These are phyloP conservation scores for Brachyalestes nurse DNA, from an alignment of 2,797 vertebrate species.

Conservation along the genomic window DNA sequence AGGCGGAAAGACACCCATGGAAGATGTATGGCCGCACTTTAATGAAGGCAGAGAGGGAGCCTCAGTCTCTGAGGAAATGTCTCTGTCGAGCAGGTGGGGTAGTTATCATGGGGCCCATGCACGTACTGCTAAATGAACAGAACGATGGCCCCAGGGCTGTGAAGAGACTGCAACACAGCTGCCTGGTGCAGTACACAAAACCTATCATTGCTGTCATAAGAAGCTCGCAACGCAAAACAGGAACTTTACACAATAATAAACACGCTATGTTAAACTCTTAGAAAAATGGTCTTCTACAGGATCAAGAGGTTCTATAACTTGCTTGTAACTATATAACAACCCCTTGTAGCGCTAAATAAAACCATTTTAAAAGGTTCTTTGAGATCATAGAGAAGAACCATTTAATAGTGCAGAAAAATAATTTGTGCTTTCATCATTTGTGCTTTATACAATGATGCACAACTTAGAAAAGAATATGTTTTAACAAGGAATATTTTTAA, in stretches of 20 bases:
- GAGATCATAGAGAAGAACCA: neutral
- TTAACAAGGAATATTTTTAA: neutral
- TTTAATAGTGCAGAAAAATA: neutral
- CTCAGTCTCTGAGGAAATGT: constrained; percentile 71
- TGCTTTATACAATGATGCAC: no score
- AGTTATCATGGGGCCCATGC: constrained; percentile 70
- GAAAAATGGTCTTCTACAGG: no score
- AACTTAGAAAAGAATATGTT: no score
- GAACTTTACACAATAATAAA: neutral
- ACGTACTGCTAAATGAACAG: constrained; percentile 64
- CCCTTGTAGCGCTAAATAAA: no score
- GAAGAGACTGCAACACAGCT: constrained; percentile 49
- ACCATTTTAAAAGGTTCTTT: no score
- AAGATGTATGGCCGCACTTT: constrained; percentile 77
- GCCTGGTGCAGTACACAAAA: constrained; percentile 50
- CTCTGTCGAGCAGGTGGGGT: constrained; percentile 72
- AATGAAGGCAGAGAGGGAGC: constrained; percentile 77
- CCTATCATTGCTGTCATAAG: neutral
- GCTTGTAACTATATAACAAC: no score
- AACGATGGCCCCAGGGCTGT: constrained; percentile 64
- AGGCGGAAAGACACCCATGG: constrained; percentile 60
- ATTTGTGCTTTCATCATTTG: neutral
- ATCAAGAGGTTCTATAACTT: no score
- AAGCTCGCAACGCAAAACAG: neutral
- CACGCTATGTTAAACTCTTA: neutral